These are phyloP conservation scores for Cyprinodon variegatus DNA, from an alignment of 2,113 vertebrate genomes.

Conservation along the genomic window DNA sequence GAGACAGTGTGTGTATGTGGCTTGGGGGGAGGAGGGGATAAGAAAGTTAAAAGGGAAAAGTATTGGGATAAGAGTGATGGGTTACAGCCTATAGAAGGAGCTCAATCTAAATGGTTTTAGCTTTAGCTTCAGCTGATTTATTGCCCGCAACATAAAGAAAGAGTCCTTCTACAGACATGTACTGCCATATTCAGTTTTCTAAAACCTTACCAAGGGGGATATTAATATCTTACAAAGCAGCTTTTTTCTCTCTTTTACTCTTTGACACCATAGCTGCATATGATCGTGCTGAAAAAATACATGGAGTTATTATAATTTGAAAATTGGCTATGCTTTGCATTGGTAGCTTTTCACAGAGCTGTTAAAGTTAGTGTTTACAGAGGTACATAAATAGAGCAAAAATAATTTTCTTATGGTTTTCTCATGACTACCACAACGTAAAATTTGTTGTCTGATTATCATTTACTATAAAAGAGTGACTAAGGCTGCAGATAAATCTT, in stretches of 20 bases:
- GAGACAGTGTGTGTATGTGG: not conserved
- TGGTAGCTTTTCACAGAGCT: slow-evolving; percentile 7
- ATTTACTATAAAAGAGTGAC: slow-evolving; percentile 3
- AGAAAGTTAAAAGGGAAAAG: slow-evolving; percentile 1
- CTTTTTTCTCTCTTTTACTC: slow-evolving; percentile 37
- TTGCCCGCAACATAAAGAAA: slow-evolving; percentile 37
- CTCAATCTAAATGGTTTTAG: slow-evolving; percentile 33
- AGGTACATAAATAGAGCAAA: not conserved
- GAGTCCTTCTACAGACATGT: slow-evolving; percentile 37
- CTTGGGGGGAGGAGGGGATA: not conserved
- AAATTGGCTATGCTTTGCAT: slow-evolving; percentile 23
- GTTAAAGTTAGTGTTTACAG: slow-evolving; percentile 9
- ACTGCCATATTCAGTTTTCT: slow-evolving; percentile 50
- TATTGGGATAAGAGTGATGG: slow-evolving; percentile 34
- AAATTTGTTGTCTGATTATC: not conserved
- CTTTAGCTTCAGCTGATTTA: slow-evolving; percentile 59
- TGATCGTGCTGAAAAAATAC: slow-evolving; percentile 24
- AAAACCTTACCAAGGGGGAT: slow-evolving; percentile 34
- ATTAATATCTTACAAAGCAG: slow-evolving; percentile 52
- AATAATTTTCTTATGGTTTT: not conserved
- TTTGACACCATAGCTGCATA: slow-evolving; percentile 10
- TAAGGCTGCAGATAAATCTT: slow-evolving; percentile 9
- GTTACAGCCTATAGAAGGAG: slow-evolving; percentile 23
- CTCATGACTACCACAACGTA: not conserved
- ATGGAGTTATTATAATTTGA: slow-evolving; percentile 4